These are phyloP conservation scores for Trichogramma evanescens DNA, from an alignment of 2,888 invertebrate genomes.

Conservation along the genomic window DNA sequence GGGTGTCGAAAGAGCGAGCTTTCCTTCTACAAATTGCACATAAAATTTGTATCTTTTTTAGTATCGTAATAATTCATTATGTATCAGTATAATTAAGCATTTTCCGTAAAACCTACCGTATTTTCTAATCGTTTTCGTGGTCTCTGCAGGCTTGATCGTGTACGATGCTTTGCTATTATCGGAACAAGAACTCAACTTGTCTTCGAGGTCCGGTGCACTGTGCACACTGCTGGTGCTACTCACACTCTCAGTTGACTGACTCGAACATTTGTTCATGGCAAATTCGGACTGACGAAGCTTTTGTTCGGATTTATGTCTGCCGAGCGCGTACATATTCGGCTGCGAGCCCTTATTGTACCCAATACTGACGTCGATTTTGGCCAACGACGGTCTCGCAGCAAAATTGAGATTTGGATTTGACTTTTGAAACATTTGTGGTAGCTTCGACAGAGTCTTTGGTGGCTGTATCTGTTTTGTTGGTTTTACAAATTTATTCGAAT, in stretches of 20 bases:
- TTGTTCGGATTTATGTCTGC: conserved; percentile 38
- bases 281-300: conserved; percentile 33
- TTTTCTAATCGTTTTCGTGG: conserved; percentile 27
- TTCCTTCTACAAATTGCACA: conserved; percentile 5
- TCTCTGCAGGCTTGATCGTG: conserved; percentile 21
- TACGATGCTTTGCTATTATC: conserved; percentile 39
- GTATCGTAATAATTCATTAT: too few species aligned
- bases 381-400: conserved; percentile 16
- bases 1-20: conserved; percentile 26
- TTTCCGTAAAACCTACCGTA: conserved; percentile 36
- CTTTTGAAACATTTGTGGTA: conserved; percentile 41
- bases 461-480: conserved; percentile 26
- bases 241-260: conserved; percentile 42
- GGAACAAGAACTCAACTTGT: conserved; percentile 40
- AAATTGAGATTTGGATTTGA: conserved; percentile 44
- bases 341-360: conserved; percentile 34
- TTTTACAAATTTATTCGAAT: conserved; percentile 14
- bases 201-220: conserved; percentile 44
- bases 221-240: conserved; percentile 42
- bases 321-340: conserved; percentile 30
- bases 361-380: background rate
- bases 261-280: conserved; percentile 26
- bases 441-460: conserved; percentile 32
- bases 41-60: too few species aligned
- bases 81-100: conserved; percentile 13